phyloP scores from a whole-genome alignment of 1,140 invertebrate genomes.

The Platorchestia sp. region DNA sequence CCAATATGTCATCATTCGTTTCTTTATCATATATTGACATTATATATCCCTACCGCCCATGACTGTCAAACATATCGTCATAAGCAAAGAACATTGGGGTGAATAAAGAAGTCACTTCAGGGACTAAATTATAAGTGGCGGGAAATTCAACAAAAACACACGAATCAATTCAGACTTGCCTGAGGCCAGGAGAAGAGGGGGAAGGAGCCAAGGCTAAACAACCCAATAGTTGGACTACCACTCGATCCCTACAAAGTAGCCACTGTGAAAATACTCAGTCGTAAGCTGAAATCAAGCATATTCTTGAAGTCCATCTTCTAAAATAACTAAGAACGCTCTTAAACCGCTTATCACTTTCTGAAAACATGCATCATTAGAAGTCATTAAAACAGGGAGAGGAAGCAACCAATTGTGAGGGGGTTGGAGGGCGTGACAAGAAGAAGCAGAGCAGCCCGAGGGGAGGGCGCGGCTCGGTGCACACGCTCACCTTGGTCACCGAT shows the following conservation, averaged over 20 bases:
- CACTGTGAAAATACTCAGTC: background rate
- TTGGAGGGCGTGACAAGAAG: background rate
- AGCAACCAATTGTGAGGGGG: background rate
- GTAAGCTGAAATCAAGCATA: too few relatives aligned
- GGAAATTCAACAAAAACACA: background rate
- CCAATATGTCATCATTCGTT: background rate
- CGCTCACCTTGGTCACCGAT: constrained; percentile 31
- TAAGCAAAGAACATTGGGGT: background rate
- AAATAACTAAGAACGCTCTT: background rate
- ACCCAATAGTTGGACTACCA: background rate
- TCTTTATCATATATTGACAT: background rate
- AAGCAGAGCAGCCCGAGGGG: background rate
- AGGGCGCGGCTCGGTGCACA: constrained; percentile 32
- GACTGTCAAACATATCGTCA: background rate
- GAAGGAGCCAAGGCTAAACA: background rate
- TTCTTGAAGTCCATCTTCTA: background rate
- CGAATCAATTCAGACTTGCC: background rate
- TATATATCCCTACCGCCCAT: background rate
- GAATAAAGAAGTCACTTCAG: background rate
- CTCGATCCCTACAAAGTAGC: background rate
- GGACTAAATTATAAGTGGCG: background rate
- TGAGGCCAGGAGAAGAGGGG: constrained; percentile 26
- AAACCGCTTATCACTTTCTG: background rate
- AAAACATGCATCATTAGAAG: background rate
- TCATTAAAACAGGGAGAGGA: background rate